phyloP scores from a whole-genome alignment of 92 coral and sea anemone genomes.

The Siderastrea radians region DNA sequence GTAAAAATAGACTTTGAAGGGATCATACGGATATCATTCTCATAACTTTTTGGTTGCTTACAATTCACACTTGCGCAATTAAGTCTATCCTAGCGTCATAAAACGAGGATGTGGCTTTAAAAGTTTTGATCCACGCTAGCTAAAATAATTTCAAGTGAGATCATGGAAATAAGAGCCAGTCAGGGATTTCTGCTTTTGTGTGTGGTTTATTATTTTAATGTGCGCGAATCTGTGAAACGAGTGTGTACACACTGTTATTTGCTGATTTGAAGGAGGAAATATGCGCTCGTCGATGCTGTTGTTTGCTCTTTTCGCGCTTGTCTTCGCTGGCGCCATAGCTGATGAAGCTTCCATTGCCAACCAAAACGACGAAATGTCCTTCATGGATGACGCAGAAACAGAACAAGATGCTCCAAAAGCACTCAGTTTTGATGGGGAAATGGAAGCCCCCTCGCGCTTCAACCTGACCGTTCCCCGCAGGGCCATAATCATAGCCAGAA shows the following conservation, averaged over 20 bases:
- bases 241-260: not conserved
- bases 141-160: too few relatives aligned
- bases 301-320: not conserved
- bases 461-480: not conserved
- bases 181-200: too few relatives aligned
- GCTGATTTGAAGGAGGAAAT: not conserved
- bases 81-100: too few relatives aligned
- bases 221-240: not conserved
- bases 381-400: not conserved
- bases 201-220: too few relatives aligned
- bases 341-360: not conserved
- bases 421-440: constrained; percentile 1
- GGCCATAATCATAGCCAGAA: not conserved
- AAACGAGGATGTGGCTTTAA: too few relatives aligned
- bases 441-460: not conserved
- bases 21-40: too few relatives aligned
- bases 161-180: too few relatives aligned
- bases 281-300: not conserved
- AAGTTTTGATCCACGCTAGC: too few relatives aligned
- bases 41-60: too few relatives aligned
- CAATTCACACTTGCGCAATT: too few relatives aligned
- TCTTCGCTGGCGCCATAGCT: not conserved
- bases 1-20: too few relatives aligned
- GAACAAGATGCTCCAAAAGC: not conserved
- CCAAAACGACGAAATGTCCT: not conserved